These are phyloP conservation scores for Lonchura striata DNA, from an alignment of 2,113 vertebrate genomes.

Conservation along the genomic window DNA sequence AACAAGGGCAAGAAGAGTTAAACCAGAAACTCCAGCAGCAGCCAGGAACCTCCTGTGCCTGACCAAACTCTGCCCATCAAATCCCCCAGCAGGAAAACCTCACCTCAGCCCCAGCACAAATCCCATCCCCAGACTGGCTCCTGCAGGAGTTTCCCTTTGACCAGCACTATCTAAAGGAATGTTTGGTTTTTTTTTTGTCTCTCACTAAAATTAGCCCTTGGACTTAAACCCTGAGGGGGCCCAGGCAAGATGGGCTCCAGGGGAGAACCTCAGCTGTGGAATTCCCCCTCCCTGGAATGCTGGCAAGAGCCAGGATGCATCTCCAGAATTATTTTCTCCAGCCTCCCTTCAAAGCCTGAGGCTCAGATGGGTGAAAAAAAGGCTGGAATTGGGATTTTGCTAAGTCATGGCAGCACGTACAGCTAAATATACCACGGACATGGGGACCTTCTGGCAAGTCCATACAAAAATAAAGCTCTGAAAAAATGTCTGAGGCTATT, in stretches of 20 bases:
- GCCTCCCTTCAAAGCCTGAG: not conserved
- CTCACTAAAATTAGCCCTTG: not conserved
- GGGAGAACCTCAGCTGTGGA: not conserved
- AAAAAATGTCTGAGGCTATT: not conserved
- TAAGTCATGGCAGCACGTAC: fast-evolving
- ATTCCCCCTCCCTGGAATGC: not conserved
- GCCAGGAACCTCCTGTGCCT: not conserved
- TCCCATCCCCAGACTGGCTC: fast-evolving
- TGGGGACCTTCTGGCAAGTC: not conserved
- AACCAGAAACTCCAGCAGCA: not conserved
- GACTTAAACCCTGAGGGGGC: fast-evolving
- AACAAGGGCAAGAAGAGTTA: not conserved
- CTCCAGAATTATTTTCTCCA: not conserved
- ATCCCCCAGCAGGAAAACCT: not conserved
- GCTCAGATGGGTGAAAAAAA: not conserved
- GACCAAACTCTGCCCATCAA: not conserved
- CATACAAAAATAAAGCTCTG: not conserved
- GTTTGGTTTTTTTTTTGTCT: not conserved
- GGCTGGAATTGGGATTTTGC: not conserved
- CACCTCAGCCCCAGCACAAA: not conserved
- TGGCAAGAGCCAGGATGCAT: not conserved
- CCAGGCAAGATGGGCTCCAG: not conserved
- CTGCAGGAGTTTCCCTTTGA: not conserved
- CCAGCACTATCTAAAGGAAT: not conserved
- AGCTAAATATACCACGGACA: not conserved